Conservation (phyloP, 1,140 invertebrate genomes). For the Bombus haemorrhoidalis region DNA sequence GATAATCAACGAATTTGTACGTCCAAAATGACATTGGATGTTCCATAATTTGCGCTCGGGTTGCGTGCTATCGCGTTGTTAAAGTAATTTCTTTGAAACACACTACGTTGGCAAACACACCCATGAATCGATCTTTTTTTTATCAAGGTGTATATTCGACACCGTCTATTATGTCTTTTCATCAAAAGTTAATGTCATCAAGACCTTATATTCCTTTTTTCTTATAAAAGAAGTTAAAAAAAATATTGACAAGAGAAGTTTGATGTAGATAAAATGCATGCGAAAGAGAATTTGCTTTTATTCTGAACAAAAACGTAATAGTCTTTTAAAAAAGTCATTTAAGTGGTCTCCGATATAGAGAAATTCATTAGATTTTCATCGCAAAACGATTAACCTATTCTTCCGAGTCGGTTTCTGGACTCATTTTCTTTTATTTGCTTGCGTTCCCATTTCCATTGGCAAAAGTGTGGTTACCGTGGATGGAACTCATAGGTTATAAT, state of each 20-base stretch:
- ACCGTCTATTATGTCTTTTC: background rate
- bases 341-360: background rate
- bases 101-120: constrained; percentile 4
- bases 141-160: background rate
- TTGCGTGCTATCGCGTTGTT: constrained; percentile 1
- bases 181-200: background rate
- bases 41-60: background rate
- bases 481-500: too few species aligned
- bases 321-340: background rate
- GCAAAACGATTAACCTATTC: constrained; percentile 16
- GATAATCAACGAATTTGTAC: background rate
- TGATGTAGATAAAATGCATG: background rate
- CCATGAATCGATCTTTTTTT: constrained; percentile 34
- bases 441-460: background rate
- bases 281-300: background rate
- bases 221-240: background rate
- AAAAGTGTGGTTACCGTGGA: background rate
- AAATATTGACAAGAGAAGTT: background rate
- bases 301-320: background rate
- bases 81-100: constrained; percentile 13
- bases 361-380: constrained; percentile 19
- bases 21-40: background rate
- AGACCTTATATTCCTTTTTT: background rate
- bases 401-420: background rate
- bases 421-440: background rate